A percentile compares a stretch with the other conserved stretches of the same genome.
phyloP scores from a whole-genome alignment of 1,140 invertebrate genomes.

The Drosophila biarmipes region DNA sequence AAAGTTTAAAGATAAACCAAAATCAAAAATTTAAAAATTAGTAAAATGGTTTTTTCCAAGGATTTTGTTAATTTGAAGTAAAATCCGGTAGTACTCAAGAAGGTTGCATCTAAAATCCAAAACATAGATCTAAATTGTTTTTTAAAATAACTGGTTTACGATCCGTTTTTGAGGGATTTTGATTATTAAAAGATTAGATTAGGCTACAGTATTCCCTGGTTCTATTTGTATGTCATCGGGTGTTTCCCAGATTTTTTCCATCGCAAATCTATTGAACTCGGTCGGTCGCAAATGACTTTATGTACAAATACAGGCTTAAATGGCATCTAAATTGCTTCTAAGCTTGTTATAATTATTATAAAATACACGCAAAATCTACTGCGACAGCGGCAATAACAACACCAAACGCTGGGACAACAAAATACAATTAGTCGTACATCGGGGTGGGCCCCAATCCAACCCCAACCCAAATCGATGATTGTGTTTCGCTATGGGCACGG shows the following conservation, averaged over 20 bases:
- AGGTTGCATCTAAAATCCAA: too few species aligned
- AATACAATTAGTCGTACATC: conserved; percentile 70
- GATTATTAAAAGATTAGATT: too few species aligned
- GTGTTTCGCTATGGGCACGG: conserved; percentile 48
- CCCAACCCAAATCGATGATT: conserved; percentile 38
- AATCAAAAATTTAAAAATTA: too few species aligned
- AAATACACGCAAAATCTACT: conserved; percentile 54
- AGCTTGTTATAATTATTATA: conserved; percentile 76
- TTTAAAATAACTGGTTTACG: background rate
- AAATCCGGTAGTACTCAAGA: too few species aligned
- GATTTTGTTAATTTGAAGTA: too few species aligned
- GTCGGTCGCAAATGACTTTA: conserved; percentile 28
- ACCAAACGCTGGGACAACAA: conserved; percentile 37
- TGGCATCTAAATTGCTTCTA: conserved; percentile 61
- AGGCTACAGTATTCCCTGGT: background rate
- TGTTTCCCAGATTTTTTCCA: conserved; percentile 7
- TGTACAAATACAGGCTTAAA: conserved; percentile 18
- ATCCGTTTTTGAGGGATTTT: too few species aligned
- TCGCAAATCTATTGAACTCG: conserved; percentile 18
- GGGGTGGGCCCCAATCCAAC: conserved; percentile 60
- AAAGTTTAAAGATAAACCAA: too few species aligned
- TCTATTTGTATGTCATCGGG: background rate
- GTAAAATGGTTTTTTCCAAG: too few species aligned
- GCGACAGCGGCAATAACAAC: conserved; percentile 35
- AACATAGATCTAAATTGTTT: too few species aligned